Conservation (phyloP, 2,113 vertebrate genomes). For the Panurus biarmicus region DNA sequence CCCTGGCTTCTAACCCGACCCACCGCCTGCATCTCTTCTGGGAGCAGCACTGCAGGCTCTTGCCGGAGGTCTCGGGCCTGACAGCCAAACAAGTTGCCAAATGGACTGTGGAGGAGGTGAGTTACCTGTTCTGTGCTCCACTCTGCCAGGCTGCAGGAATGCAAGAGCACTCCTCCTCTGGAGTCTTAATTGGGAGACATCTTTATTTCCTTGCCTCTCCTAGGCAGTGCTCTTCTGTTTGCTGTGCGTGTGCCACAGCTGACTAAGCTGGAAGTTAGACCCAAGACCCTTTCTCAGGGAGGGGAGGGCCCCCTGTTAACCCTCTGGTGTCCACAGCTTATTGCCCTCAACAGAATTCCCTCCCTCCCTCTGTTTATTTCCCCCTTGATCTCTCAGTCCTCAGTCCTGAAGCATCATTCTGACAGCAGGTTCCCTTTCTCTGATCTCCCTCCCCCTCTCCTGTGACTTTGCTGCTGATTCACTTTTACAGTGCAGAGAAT, state of each 20-base stretch:
- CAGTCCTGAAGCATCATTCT: neutral
- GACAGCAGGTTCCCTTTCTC: neutral
- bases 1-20: constrained; percentile 74
- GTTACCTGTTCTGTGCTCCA: neutral
- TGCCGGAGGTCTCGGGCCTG: constrained; percentile 85
- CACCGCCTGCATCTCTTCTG: constrained; percentile 85
- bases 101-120: constrained; percentile 87
- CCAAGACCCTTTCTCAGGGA: neutral
- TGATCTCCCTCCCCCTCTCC: constrained; percentile 7
- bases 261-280: constrained; percentile 9
- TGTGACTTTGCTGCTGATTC: constrained; percentile 36
- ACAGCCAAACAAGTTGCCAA: constrained; percentile 84
- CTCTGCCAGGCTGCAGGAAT: neutral
- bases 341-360: neutral
- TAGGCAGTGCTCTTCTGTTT: neutral
- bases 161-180: neutral
- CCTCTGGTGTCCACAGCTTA: neutral
- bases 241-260: neutral
- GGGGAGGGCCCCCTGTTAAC: neutral
- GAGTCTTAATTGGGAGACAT: neutral
- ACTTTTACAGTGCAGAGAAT: constrained; percentile 1
- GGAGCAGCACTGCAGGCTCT: constrained; percentile 88
- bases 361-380: neutral
- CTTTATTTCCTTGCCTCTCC: neutral
- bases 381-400: neutral